Evolutionary conservation across 2,888 invertebrate species (phyloP).

Genomic region (Mimumesa dahlbomi): DNA sequence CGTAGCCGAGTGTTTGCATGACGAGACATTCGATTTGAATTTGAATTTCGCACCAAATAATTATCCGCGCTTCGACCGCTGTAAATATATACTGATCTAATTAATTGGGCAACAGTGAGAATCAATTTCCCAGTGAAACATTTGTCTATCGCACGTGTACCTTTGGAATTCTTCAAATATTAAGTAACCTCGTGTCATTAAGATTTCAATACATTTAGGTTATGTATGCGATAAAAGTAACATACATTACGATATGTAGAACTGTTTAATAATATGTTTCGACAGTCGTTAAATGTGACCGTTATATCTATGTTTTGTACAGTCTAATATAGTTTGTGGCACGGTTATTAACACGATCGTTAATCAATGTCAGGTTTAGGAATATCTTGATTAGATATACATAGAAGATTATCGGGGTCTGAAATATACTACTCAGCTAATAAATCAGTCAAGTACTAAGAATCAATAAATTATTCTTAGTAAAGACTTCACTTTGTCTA

Average conservation of each 20-base stretch:
- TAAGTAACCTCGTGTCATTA: not conserved
- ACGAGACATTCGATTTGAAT: constrained; percentile 20
- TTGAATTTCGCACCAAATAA: too few species aligned
- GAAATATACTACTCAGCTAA: too few species aligned
- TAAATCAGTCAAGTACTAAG: too few species aligned
- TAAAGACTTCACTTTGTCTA: too few species aligned
- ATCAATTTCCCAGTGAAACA: too few species aligned
- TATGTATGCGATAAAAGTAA: not conserved
- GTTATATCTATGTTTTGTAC: not conserved
- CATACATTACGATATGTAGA: not conserved
- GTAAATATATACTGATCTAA: too few species aligned
- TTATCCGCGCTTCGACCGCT: too few species aligned
- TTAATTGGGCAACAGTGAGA: too few species aligned
- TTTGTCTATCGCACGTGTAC: too few species aligned
- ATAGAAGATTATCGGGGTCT: too few species aligned
- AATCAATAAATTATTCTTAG: too few species aligned
- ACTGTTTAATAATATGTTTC: not conserved
- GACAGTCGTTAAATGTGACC: not conserved
- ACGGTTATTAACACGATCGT: not conserved
- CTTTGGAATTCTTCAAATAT: too few species aligned
- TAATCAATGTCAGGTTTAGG: not conserved
- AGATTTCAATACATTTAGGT: not conserved
- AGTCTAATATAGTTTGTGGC: not conserved
- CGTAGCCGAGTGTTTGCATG: constrained; percentile 28
- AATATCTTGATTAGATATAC: not conserved